Evolutionary conservation across 1,140 invertebrate genomes (phyloP).

Genomic region (Lamellibrachia luymesi): DNA sequence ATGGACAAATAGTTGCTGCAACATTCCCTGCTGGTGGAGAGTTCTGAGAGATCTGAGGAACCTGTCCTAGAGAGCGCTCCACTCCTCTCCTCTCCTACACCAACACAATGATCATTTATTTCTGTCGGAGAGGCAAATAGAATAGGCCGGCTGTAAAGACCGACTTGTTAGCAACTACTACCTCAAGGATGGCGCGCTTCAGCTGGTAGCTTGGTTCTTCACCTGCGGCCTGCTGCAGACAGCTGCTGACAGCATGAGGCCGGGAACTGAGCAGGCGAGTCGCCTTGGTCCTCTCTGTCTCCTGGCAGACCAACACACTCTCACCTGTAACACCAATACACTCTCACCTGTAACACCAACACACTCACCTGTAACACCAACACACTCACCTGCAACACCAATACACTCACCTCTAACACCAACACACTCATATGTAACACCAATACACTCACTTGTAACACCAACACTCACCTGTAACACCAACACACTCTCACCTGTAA

Average conservation of each 20-base stretch:
- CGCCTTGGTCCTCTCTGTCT: constrained; percentile 70
- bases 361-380: no score
- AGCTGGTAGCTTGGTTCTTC: constrained; percentile 60
- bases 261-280: constrained; percentile 66
- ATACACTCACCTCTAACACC: not conserved
- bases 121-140: no score
- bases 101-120: no score
- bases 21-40: no score
- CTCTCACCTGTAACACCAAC: not conserved
- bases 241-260: constrained; percentile 76
- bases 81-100: no score
- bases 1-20: no score
- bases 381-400: not conserved
- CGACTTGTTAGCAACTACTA: constrained; percentile 31
- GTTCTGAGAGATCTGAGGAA: no score
- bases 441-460: not conserved
- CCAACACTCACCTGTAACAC: constrained; percentile 35
- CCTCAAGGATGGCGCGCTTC: constrained; percentile 67
- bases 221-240: constrained; percentile 60
- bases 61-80: no score
- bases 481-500: not conserved
- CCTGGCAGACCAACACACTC: constrained; percentile 86
- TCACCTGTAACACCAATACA: constrained; percentile 66
- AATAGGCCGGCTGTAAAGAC: no score
- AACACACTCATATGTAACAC: not conserved